Evolutionary conservation across 2,888 invertebrate genomes (phyloP), one percentile per base, ranked within the genome.

Genomic region (Zaprionus bogoriensis): DNA sequence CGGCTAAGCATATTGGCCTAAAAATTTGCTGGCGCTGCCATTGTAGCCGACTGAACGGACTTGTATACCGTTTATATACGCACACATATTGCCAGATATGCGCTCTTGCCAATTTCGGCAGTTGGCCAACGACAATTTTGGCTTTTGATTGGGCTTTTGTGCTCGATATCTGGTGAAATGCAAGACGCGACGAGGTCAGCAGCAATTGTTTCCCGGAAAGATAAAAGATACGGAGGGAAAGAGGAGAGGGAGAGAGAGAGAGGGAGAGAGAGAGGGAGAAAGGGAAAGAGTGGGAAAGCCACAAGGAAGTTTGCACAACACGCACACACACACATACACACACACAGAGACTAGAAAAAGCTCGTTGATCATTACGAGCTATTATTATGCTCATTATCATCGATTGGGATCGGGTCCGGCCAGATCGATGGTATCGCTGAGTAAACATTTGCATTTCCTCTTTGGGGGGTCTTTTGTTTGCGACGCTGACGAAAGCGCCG

Each of bases 1-100:
- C 83, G 82, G 63, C 75, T 67, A 81, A 78, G 79, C 48, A 77
- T 73, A 74, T 80, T 80, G 87, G 82, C 87, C 79, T 64, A 81
- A 81, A 87, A 72, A 63, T 45, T 20, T 39, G 38, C 10, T 54
- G 39, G n/a, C 39, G 61, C 7, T 19, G 54, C 55, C 23, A 45
- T 38, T 70, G 57, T 64, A 30, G 10, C 36, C 17, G 25, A 64
- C 28, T n/a, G n/a, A n/a, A 47, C 53, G 20, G 9, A 39, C 20
- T 19, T 19, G 19, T 19, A 17, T 30, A 46, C 20, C 23, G n/a
- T 45, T 27, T 45, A 27, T 25, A 45, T 12, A 17, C 2, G 17
- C 7, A 14, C n/a, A 2, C 0, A 1, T 12, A 51, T 55, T 77
- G 77, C 73, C 77, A 76, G 77, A 60, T 72, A 72, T 77, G 72